phyloP scores from a whole-genome alignment of 2,888 invertebrate species.

The Cerastoderma edule region DNA sequence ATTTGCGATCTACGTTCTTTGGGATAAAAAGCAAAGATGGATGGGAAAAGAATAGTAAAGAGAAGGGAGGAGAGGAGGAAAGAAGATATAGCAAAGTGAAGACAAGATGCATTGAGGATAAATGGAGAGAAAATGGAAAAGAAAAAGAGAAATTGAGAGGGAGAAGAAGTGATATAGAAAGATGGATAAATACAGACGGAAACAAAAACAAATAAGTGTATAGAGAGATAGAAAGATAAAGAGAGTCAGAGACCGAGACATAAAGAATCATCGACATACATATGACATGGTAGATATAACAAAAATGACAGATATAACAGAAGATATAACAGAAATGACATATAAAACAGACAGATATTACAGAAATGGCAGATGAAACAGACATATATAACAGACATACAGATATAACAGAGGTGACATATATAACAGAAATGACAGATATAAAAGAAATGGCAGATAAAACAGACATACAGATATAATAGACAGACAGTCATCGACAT shows the following conservation, averaged over 20 bases:
- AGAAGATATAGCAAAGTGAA: neutral
- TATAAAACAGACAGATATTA: neutral
- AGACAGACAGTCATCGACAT: too few species aligned
- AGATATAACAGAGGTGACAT: too few species aligned
- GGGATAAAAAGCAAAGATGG: neutral
- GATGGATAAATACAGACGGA: neutral
- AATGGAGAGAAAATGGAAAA: neutral
- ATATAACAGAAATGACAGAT: too few species aligned
- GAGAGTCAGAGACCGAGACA: conserved; percentile 1
- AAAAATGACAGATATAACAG: too few species aligned
- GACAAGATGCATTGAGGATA: neutral
- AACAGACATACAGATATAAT: too few species aligned
- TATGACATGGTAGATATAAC: too few species aligned
- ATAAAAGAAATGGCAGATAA: too few species aligned
- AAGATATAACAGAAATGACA: too few species aligned
- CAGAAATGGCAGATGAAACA: too few species aligned
- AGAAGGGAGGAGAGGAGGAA: neutral
- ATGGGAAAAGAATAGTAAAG: neutral
- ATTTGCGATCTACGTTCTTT: too few species aligned
- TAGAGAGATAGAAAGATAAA: neutral
- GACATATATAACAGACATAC: too few species aligned
- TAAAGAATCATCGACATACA: neutral
- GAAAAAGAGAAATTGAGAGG: neutral
- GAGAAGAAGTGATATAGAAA: neutral
- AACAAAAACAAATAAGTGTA: neutral